A percentile compares a stretch with the other conserved stretches of the same genome.
These are phyloP conservation scores for Syrrhaptes paradoxus DNA, from an alignment of 2,113 vertebrate species.

Conservation along the genomic window DNA sequence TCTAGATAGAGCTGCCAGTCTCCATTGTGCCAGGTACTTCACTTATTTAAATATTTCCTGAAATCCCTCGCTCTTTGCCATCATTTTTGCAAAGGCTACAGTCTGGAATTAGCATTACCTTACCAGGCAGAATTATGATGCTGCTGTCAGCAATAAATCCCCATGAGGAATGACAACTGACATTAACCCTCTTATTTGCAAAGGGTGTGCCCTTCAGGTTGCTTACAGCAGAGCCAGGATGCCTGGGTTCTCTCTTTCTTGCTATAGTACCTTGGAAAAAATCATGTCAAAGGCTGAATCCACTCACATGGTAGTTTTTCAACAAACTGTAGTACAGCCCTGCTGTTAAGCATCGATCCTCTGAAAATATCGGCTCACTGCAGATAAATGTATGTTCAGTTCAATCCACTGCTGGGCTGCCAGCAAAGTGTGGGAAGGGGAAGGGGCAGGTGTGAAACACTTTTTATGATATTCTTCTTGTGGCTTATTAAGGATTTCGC, in stretches of 20 bases:
- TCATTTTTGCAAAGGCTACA: constrained; percentile 38
- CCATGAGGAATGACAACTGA: neutral
- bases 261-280: neutral
- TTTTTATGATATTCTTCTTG: neutral
- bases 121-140: constrained; percentile 21
- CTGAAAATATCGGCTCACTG: neutral
- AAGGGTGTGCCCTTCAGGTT: neutral
- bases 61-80: neutral
- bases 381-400: constrained; percentile 41
- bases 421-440: neutral
- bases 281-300: neutral
- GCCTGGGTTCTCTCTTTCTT: neutral
- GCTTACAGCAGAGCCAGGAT: neutral
- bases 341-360: constrained; percentile 8
- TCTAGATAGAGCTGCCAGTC: constrained; percentile 39
- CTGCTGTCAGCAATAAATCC: neutral
- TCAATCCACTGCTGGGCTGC: neutral
- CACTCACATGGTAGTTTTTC: neutral
- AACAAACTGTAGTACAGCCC: neutral
- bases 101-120: constrained; percentile 15
- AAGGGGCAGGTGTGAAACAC: neutral
- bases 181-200: neutral
- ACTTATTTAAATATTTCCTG: constrained; percentile 17
- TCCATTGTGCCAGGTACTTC: constrained; percentile 34
- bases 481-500: constrained; percentile 19